Evolutionary conservation across 2,797 vertebrate species (phyloP).

Genomic region (Hydrolagus colliei): DNA sequence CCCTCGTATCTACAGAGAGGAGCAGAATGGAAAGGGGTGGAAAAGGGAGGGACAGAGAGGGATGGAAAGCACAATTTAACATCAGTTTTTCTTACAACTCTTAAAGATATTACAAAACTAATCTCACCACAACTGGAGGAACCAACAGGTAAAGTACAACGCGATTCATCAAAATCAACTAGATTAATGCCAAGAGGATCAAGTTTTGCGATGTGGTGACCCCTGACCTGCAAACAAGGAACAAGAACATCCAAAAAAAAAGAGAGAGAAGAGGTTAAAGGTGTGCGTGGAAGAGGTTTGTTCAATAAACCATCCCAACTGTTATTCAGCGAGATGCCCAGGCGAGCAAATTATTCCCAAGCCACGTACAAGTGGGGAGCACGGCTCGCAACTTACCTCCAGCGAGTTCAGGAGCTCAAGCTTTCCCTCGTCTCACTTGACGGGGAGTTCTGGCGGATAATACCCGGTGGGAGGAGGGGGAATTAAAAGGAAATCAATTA

Average conservation of each 20-base stretch:
- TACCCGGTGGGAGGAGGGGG: no score
- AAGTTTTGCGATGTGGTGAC: constrained; percentile 89
- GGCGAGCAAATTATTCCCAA: no score
- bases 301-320: no score
- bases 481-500: no score
- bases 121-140: constrained; percentile 91
- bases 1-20: constrained; percentile 88
- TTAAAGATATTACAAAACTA: constrained; percentile 50
- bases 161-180: constrained; percentile 96
- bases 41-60: constrained; percentile 26
- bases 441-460: no score
- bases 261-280: background rate
- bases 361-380: no score
- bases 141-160: constrained; percentile 65
- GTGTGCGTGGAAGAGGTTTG: background rate
- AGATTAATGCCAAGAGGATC: constrained; percentile 97
- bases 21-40: constrained; percentile 46
- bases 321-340: no score
- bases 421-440: no score
- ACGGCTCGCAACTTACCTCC: no score
- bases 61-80: constrained; percentile 67
- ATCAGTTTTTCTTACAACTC: constrained; percentile 46
- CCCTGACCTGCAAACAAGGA: constrained; percentile 85
- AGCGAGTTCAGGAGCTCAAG: no score
- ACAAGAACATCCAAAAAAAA: constrained; percentile 19